A percentile compares a stretch with the other conserved stretches of the same genome.
Evolutionary conservation across 2,797 vertebrate species (phyloP).

Genomic region (Tokudaia tokunoshimensis): DNA sequence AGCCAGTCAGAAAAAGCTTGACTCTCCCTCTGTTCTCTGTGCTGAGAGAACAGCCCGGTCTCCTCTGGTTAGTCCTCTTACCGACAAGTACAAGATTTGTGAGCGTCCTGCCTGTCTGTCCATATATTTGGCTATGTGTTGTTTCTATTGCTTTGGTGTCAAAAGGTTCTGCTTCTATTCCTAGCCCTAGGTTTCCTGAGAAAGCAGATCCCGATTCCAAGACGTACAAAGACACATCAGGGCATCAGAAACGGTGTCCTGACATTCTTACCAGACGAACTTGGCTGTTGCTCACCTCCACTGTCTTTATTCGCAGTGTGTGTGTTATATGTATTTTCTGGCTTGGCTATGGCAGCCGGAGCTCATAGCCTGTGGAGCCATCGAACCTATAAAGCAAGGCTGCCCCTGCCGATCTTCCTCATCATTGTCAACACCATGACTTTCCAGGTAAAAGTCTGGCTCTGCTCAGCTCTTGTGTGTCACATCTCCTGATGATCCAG

Average conservation of each 20-base stretch:
- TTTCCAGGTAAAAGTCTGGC: constrained; percentile 92
- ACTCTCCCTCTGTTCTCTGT: background rate
- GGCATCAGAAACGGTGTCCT: background rate
- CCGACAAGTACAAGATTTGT: background rate
- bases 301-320: constrained; percentile 83
- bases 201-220: background rate
- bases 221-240: background rate
- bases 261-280: background rate
- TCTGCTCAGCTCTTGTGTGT: background rate
- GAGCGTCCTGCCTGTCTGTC: background rate
- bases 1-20: background rate
- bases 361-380: constrained; percentile 97
- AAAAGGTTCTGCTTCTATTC: background rate
- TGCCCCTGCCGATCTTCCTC: constrained; percentile 94
- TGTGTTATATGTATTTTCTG: constrained; percentile 90
- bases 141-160: background rate
- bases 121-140: background rate
- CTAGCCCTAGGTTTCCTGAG: background rate
- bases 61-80: background rate
- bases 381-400: constrained; percentile 94
- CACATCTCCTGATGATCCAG: background rate
- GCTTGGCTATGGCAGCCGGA: constrained; percentile 95
- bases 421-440: constrained; percentile 93
- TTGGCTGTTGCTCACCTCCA: background rate
- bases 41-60: background rate